These are phyloP conservation scores for Sclerurus mexicanus DNA, from an alignment of 2,113 vertebrate genomes.

Conservation along the genomic window DNA sequence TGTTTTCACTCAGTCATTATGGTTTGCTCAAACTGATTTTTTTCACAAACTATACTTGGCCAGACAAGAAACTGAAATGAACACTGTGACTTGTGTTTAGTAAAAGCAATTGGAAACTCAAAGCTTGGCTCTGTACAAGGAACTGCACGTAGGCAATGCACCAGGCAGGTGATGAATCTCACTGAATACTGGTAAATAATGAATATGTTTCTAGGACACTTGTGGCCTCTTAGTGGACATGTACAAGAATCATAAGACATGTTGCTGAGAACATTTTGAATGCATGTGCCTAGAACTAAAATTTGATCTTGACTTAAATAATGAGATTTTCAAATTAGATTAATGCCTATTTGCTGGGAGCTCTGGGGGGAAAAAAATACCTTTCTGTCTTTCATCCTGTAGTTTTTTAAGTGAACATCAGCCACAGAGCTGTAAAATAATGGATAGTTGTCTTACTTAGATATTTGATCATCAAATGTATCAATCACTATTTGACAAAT, in stretches of 20 bases:
- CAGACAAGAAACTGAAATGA: not conserved
- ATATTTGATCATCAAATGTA: not conserved
- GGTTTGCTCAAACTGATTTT: not conserved
- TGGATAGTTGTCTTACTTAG: not conserved
- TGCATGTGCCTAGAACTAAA: conserved; percentile 2
- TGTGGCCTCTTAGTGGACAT: not conserved
- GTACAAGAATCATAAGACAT: not conserved
- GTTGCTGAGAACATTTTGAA: not conserved
- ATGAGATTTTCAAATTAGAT: conserved; percentile 23
- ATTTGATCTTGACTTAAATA: conserved; percentile 17
- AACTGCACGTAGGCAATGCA: fast-evolving
- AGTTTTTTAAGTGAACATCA: not conserved
- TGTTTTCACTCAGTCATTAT: not conserved
- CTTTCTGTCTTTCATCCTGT: not conserved
- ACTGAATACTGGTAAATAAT: not conserved
- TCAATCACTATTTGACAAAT: not conserved
- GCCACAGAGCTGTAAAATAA: not conserved
- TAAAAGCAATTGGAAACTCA: conserved; percentile 6
- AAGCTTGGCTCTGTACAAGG: not conserved
- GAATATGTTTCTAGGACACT: not conserved
- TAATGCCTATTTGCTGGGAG: conserved; percentile 20
- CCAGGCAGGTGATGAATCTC: not conserved
- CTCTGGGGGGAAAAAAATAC: not conserved
- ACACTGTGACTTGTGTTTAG: not conserved
- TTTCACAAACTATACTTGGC: not conserved